phyloP scores from a whole-genome alignment of 2,797 vertebrate species.

The Tamandua tetradactyla region DNA sequence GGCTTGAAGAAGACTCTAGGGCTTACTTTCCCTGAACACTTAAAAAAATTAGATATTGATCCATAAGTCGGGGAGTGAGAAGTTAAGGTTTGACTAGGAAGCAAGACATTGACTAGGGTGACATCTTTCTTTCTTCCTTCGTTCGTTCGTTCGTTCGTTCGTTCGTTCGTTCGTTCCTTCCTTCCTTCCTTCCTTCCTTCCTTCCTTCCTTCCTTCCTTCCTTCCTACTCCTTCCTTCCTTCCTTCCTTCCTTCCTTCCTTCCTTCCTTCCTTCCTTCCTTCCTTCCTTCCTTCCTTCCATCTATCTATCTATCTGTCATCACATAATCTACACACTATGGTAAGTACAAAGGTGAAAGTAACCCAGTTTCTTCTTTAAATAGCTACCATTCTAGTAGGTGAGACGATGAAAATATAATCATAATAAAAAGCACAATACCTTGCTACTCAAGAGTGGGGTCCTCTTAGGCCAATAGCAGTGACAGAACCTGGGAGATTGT shows the following conservation, averaged over 20 bases:
- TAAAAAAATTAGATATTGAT: not conserved
- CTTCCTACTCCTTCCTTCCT: too few relatives aligned
- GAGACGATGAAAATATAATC: not conserved
- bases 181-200: too few relatives aligned
- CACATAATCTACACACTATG: not conserved
- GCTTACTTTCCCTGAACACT: not conserved
- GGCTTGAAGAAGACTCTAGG: not conserved
- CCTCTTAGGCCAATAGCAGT: not conserved
- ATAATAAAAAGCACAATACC: not conserved
- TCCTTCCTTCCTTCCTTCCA: too few relatives aligned
- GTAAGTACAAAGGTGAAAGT: not conserved
- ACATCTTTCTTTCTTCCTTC: too few relatives aligned
- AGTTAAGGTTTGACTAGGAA: not conserved
- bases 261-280: too few relatives aligned
- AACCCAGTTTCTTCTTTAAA: not conserved
- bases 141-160: too few relatives aligned
- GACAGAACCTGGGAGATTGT: not conserved
- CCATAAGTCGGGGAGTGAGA: not conserved
- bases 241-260: too few relatives aligned
- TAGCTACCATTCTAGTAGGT: not conserved
- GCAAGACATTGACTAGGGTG: not conserved
- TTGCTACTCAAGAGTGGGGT: not conserved
- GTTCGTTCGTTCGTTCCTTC: too few relatives aligned
- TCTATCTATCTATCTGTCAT: not conserved
- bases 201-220: too few relatives aligned